Evolutionary conservation across 1,140 invertebrate species (phyloP), one percentile per base, ranked within the genome.

Genomic region (Pomacea maculata): DNA sequence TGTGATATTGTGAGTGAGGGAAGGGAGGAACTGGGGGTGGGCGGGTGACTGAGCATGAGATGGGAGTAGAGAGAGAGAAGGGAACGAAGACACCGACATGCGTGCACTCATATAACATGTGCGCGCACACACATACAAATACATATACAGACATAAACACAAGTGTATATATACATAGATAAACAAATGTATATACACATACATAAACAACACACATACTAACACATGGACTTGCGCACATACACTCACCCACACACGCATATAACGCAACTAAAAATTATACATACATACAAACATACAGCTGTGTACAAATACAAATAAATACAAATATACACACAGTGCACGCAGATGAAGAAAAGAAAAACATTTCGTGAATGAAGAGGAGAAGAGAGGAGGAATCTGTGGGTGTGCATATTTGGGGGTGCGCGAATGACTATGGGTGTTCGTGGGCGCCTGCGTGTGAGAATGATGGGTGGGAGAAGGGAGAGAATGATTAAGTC

Each of bases 321-420:
- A 10, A 74, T 54, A 52, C 72, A 74, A 34, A 64, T 57, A 79
- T 68, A 54, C 64, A 57, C 70, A 71, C 70, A 21, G 10, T 9
- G 34, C 52, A n/a, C 15, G 55, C 57, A 29, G n/a, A 21, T 61
- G 54, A 77, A 61, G 63, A 61, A 77, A 55, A 64, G 19, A 64
- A 34, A 64, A 34, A 64, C 19, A 67, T 7, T 68, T 2, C 68
- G 64, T 67, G 64, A 34, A 52, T 34, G 64, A 68, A 52, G 34
- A 45, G 45, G 76, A 78, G 76, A 68, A 52, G 61, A 52, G 25
- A 57, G 61, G 25, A 15, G 45, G 34, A 45, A 45, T 45, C 2
- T 45, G 34, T 71, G 68, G 14, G 68, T n/a, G 68, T 71, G 68
- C 25, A 45, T 71, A 54, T 29, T 17, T 72, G 71, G 15, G 71